Conservation (phyloP, 2,113 vertebrate genomes). For the Solea senegalensis region DNA sequence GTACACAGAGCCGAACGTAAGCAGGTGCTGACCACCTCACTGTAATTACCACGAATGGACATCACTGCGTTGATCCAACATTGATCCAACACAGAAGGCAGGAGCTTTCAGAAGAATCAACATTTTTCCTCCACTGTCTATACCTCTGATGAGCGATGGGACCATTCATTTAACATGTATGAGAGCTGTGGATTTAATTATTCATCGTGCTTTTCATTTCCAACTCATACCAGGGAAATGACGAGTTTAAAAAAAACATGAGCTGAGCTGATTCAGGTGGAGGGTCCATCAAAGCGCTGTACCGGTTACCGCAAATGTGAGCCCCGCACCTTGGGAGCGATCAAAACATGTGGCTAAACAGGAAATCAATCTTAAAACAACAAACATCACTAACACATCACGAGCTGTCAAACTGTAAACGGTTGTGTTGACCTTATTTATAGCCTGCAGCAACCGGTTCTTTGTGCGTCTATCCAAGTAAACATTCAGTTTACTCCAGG, state of each 20-base stretch:
- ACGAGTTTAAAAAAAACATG: conserved; percentile 52
- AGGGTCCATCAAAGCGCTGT: conserved; percentile 29
- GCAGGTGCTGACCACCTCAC: conserved; percentile 21
- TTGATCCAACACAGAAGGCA: neutral
- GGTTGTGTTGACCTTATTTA: neutral
- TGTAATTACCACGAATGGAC: conserved; percentile 19
- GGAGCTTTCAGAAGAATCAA: conserved; percentile 7
- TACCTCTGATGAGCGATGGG: conserved; percentile 53
- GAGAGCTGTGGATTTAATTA: conserved; percentile 76
- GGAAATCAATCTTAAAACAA: conserved; percentile 1
- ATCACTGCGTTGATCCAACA: neutral
- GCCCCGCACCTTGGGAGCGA: neutral
- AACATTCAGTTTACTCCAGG: conserved; percentile 7
- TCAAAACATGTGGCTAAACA: neutral
- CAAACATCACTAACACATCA: no score
- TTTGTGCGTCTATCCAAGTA: neutral
- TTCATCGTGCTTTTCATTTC: conserved; percentile 70
- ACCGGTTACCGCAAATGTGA: neutral
- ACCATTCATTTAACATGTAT: conserved; percentile 71
- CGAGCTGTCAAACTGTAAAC: neutral
- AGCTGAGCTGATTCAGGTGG: conserved; percentile 43
- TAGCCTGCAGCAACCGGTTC: neutral
- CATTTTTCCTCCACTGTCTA: conserved; percentile 1
- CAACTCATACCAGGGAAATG: conserved; percentile 38
- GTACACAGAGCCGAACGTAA: neutral